Base-by-base conservation (phyloP, 2,797 vertebrate species). In the Phylloscopus collybita region DNA sequence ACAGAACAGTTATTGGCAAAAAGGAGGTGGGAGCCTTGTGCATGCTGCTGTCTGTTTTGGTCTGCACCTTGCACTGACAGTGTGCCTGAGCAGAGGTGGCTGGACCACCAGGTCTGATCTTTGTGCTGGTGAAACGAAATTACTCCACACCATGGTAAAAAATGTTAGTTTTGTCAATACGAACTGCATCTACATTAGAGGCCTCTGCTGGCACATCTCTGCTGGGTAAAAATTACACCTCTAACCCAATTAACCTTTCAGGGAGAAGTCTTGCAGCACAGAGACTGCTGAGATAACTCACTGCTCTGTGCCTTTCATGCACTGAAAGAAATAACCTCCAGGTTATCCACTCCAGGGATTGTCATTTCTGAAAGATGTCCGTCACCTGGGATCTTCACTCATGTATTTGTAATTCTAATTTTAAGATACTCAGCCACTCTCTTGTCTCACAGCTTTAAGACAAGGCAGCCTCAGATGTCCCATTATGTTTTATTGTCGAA, bases 161-260 rank as follows among this genome's bases (percentile, higher is more conserved):
- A 90, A 76, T 13, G 27, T 50, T 72, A 50, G 69, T 59, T 93
- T 51, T 60, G 51, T 32, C 86, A 51, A 16, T 34, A 65, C 0
- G 23, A 93, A 78, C 86, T 72, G 49, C 64, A 56, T 59, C 73
- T 45, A n/a, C 44, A 34, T 60, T 44, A 66, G n/a, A 79, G 36
- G 81, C 71, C 56, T 95, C 86, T 64, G 67, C 91, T 76, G 86
- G 71, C 56, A 56, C 30, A 66, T 62, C 66, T 89, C 78, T 80
- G 78, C 47, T 16, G 21, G 51, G 62, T 56, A 89, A 95, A 95
- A 92, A 75, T 72, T 61, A 50, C 47, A 88, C 62, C 70, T 94
- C 73, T 92, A 90, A 81, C 70, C 86, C 73, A 81, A 92, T 90
- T 94, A 92, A 92, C 83, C 82, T 95, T 93, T 80, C 40, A 47